Conservation (phyloP, 2,888 invertebrate genomes). For the Heteropelma amictum region DNA sequence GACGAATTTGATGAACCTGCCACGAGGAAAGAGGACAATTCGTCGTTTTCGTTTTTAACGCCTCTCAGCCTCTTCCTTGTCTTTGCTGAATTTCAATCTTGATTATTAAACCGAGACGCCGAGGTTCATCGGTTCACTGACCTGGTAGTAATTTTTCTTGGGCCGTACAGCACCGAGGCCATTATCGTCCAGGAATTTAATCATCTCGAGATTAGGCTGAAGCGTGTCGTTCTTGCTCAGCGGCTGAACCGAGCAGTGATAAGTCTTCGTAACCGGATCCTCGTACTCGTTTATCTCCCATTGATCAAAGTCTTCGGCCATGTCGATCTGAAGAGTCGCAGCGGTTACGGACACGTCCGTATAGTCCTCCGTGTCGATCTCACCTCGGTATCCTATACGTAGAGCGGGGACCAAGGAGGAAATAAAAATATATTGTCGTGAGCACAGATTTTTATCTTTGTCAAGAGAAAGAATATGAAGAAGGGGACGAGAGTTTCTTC, state of each 20-base stretch:
- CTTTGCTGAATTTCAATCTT: neutral
- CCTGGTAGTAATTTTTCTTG: slow-evolving; percentile 59
- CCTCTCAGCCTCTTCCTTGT: neutral
- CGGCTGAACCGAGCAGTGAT: slow-evolving; percentile 59
- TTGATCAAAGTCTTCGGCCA: slow-evolving; percentile 62
- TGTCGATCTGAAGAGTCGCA: slow-evolving; percentile 56
- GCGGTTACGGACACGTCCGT: slow-evolving; percentile 60
- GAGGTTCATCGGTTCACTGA: slow-evolving; percentile 27
- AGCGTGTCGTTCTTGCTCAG: slow-evolving; percentile 54
- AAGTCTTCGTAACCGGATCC: slow-evolving; percentile 58
- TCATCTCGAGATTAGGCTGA: slow-evolving; percentile 54
- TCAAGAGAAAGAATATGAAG: neutral
- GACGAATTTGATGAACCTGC: slow-evolving; percentile 60
- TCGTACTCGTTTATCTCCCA: slow-evolving; percentile 62
- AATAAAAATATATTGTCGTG: slow-evolving; percentile 49
- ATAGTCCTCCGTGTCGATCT: slow-evolving; percentile 62
- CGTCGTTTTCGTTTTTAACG: neutral
- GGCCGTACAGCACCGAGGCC: slow-evolving; percentile 54
- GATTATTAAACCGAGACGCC: neutral
- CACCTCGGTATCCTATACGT: slow-evolving; percentile 49
- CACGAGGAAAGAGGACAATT: neutral
- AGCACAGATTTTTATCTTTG: slow-evolving; percentile 51
- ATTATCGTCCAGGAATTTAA: slow-evolving; percentile 59
- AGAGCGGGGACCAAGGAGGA: slow-evolving; percentile 42
- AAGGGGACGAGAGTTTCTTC: neutral